Evolutionary conservation across 2,888 invertebrate species (phyloP).

Genomic region (Drosophila antonietae): DNA sequence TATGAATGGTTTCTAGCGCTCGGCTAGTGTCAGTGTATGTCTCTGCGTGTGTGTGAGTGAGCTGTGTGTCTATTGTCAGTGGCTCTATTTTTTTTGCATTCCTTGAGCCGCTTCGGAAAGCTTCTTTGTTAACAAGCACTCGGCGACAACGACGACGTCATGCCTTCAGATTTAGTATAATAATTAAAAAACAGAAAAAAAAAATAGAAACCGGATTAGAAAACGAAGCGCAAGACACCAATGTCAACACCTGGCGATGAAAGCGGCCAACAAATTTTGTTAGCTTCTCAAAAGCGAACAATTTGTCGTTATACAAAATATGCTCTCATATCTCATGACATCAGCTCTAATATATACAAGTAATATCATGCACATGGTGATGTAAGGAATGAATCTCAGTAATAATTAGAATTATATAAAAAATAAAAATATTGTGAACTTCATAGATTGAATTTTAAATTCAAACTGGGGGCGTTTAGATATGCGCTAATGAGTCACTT

Average conservation of each 20-base stretch:
- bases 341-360: slow-evolving; percentile 6
- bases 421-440: neutral
- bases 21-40: neutral
- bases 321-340: slow-evolving; percentile 32
- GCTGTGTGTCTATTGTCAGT: slow-evolving; percentile 55
- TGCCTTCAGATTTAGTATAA: slow-evolving; percentile 60
- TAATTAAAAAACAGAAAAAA: slow-evolving; percentile 47
- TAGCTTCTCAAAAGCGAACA: slow-evolving; percentile 2
- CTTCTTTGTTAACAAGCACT: slow-evolving; percentile 51
- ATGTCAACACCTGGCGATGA: slow-evolving; percentile 50
- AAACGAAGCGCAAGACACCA: slow-evolving; percentile 35
- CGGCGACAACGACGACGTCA: slow-evolving; percentile 52
- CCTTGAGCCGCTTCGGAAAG: slow-evolving; percentile 55
- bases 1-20: slow-evolving; percentile 12
- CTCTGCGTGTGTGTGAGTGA: slow-evolving; percentile 10
- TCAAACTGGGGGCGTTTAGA: neutral
- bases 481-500: neutral
- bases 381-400: neutral
- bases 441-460: neutral
- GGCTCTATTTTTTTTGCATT: slow-evolving; percentile 51
- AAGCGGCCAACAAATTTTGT: slow-evolving; percentile 21
- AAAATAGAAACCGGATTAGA: slow-evolving; percentile 65
- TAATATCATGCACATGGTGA: neutral
- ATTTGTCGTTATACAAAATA: slow-evolving; percentile 10
- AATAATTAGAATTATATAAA: neutral